A percentile compares a stretch with the other conserved stretches of the same genome.
Conservation (phyloP, 1,140 invertebrate species). For the Aphelenchoides besseyi region DNA sequence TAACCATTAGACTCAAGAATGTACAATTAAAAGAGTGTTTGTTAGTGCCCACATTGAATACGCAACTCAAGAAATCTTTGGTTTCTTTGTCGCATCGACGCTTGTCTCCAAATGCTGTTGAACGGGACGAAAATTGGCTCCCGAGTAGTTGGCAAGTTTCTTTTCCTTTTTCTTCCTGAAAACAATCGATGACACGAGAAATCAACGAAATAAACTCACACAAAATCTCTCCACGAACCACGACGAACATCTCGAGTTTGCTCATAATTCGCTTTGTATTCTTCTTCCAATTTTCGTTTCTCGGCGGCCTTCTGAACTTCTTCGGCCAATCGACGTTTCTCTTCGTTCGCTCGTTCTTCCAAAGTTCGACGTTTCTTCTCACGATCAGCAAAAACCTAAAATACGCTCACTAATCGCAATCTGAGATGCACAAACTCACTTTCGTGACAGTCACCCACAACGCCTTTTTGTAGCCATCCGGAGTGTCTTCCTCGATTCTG, state of each 20-base stretch:
- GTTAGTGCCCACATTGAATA: no score
- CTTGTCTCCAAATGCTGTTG: conserved; percentile 35
- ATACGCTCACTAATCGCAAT: conserved; percentile 18
- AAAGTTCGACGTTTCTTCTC: conserved; percentile 57
- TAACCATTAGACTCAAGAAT: no score
- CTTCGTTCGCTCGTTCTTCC: conserved; percentile 60
- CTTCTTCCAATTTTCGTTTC: conserved; percentile 60
- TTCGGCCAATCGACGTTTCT: conserved; percentile 54
- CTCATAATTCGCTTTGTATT: conserved; percentile 62
- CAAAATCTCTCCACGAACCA: conserved; percentile 26
- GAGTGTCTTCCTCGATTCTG: conserved; percentile 81
- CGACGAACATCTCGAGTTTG: conserved; percentile 60
- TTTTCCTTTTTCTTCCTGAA: conserved; percentile 38
- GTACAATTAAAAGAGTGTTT: no score
- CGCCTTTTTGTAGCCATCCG: conserved; percentile 54
- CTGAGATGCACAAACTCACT: conserved; percentile 31
- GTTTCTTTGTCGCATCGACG: conserved; percentile 14
- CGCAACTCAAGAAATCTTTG: no score
- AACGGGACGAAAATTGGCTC: conserved; percentile 43
- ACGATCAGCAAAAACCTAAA: conserved; percentile 57
- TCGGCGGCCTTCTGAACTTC: conserved; percentile 48
- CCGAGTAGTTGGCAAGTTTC: conserved; percentile 38
- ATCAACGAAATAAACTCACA: neutral
- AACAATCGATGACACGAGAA: neutral
- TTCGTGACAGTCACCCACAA: conserved; percentile 57